Evolutionary conservation across 2,797 vertebrate species (phyloP).

Genomic region (Tenualosa thibaudeaui): DNA sequence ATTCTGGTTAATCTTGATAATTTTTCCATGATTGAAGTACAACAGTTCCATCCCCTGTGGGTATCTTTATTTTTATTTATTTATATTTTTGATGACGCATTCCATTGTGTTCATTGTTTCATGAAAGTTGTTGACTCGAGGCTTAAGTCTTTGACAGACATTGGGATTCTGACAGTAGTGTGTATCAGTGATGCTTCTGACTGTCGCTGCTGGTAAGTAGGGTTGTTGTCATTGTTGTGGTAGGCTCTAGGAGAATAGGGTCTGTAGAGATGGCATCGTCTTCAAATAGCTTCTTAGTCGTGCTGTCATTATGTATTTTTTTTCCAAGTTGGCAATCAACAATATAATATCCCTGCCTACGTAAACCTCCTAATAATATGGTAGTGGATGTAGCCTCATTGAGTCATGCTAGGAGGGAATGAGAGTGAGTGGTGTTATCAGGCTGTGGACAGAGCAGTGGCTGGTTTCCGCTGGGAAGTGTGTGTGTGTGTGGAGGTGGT

Average conservation of each 20-base stretch:
- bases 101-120: not conserved
- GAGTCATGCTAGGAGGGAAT: not conserved
- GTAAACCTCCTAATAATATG: not conserved
- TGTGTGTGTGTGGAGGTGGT: not conserved
- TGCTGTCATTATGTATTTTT: not conserved
- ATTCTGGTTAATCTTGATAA: not conserved
- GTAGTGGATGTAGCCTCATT: not conserved
- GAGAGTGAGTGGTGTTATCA: not conserved
- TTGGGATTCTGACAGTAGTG: too few species aligned
- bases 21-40: not conserved
- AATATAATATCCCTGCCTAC: too few species aligned
- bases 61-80: not conserved
- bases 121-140: too few species aligned
- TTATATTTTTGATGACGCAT: not conserved
- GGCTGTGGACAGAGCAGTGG: not conserved
- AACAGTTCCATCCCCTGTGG: not conserved
- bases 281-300: too few species aligned
- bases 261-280: too few species aligned
- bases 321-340: not conserved
- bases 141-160: too few species aligned
- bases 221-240: not conserved
- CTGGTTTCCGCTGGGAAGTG: not conserved
- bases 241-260: not conserved
- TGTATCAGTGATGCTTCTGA: not conserved
- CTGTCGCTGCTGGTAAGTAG: not conserved